Base-by-base conservation (phyloP, 2,113 vertebrate species). In the Fukomys damarensis region DNA sequence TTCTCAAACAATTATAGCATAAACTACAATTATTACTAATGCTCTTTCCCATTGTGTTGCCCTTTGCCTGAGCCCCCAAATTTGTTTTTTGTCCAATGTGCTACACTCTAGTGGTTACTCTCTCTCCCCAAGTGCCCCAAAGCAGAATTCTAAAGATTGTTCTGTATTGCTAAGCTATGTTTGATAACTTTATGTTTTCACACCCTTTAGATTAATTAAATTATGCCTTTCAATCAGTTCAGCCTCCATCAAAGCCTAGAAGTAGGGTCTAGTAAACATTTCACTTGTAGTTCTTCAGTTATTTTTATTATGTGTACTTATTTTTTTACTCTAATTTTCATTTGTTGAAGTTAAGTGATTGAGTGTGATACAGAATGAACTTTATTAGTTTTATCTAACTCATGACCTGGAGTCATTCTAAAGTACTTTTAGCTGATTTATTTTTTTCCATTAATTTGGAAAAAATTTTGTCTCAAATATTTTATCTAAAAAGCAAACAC, bases 401-500 rank as follows among this genome's bases (percentile, higher is more conserved):
- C 32, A 52, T 46, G 46, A 49, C 52, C 10, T 77, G 28, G 24
- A 91, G 12, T 79, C 24, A n/a, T 77, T 63, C 41, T 66, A 63
- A 66, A 28, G 20, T 56, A 14, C 79, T 94, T 86, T 68, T 32
- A 46, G 41, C 70, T 70, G 14, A 19, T 30, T 91, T 43, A 66
- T 66, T 77, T 88, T 86, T 52, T 93, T 89, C 43, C 59, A 35
- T 95, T 79, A 35, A 70, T 94, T 89, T 81, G 14, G 32, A 70
- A 77, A 20, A 89, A 85, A 41, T 72, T 72, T 46, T 52, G 24
- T 68, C 74, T 65, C 28, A 85, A 61, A 86, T 70, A 35, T 82
- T 70, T 92, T 43, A 84, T 65, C 85, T 90, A 74, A 94, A 93
- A 96, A 54, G 89, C n/a, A n/a, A 52, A 77, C 30, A n/a, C n/a